Conservation (phyloP, 2,113 vertebrate species). For the Hylia prasina region DNA sequence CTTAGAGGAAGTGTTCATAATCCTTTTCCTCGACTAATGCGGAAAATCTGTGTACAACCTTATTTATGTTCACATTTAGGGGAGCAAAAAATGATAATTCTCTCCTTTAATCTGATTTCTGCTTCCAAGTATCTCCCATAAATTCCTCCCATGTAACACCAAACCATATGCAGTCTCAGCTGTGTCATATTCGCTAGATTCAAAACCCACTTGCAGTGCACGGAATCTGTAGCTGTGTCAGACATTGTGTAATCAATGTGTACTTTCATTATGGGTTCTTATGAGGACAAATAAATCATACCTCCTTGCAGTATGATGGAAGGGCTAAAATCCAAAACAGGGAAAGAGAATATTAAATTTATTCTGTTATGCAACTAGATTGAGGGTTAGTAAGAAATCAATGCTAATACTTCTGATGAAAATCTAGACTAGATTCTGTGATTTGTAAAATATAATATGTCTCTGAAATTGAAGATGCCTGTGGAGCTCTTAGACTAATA, state of each 20-base stretch:
- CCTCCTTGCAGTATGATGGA: neutral
- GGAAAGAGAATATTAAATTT: neutral
- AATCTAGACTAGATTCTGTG: neutral
- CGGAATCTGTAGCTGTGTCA: neutral
- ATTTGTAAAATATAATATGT: neutral
- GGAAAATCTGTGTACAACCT: neutral
- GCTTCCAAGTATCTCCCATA: neutral
- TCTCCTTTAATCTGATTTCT: slow-evolving; percentile 28
- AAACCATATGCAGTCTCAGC: slow-evolving; percentile 22
- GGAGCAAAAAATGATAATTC: neutral
- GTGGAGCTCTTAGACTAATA: neutral
- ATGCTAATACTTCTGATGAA: neutral
- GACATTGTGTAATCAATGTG: slow-evolving; percentile 16
- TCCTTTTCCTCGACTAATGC: neutral
- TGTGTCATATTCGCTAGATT: neutral
- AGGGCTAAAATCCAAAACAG: neutral
- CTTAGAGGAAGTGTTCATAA: slow-evolving; percentile 3
- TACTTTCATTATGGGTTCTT: slow-evolving; percentile 20
- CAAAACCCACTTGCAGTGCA: neutral
- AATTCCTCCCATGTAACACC: slow-evolving; percentile 24
- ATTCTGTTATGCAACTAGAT: neutral
- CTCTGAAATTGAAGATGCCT: neutral
- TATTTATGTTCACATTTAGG: slow-evolving; percentile 13
- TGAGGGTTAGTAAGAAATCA: neutral
- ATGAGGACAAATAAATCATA: slow-evolving; percentile 9